Base-by-base conservation (phyloP, 2,888 invertebrate species). In the Mechanitis mazaeus region DNA sequence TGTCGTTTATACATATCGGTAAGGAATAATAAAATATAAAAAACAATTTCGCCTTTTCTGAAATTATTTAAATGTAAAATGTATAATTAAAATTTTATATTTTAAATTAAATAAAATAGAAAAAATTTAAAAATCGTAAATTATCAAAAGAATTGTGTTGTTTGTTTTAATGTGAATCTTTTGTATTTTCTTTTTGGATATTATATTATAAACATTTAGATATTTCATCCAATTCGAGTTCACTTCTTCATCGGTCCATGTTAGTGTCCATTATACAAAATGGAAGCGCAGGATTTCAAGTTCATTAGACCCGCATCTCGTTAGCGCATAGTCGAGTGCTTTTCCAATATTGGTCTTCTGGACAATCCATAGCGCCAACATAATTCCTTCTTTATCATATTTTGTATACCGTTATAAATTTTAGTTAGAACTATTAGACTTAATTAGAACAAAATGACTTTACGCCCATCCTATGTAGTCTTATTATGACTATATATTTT, bases 281-380 rank as follows among this genome's bases (percentile, higher is more conserved):
- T 87, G 83, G 83, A 80, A 80, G 81, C 80, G 77, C 83, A 81
- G 85, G 84, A 87, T 86, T 87, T 87, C 86, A 83, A 86, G 85
- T 87, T 88, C 86, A 88, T 88, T 88, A 87, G 85, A 83, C 81
- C 83, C 80, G 79, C 81, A 80, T 73, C 85, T 87, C 87, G 86
- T 87, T 87, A 87, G 82, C 78, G 78, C 78, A 83, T 80, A 83
- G 84, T 77, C 78, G 81, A 87, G 85, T 81, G 85, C 83, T 84
- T 80, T 81, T 81, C 84, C 87, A 88, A 87, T 86, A 87, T 87
- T 87, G 84, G 76, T 78, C 78, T 79, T 80, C 79, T 83, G 81
- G 79, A 81, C 83, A 75, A 76, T 75, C 69, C 72, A 69, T 71
- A 69, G 69, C 67, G 65, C 71, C 67, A 71, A 71, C 70, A 70